Conservation (phyloP, 1,140 invertebrate species). For the Ruditapes philippinarum region DNA sequence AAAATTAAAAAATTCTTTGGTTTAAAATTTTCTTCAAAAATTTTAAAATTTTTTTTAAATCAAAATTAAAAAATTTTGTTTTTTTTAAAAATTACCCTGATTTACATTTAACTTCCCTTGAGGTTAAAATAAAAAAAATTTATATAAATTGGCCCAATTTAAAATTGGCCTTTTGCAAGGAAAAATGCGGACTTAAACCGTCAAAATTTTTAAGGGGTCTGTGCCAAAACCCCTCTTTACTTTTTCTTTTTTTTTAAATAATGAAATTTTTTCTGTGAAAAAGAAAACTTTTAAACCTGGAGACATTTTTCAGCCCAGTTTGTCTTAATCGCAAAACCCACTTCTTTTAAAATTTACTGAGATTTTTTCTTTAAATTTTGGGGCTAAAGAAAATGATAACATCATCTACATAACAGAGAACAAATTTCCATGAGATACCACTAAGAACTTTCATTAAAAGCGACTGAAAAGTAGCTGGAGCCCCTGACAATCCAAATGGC, state of each 20-base stretch:
- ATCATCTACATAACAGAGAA: background rate
- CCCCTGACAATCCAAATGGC: background rate
- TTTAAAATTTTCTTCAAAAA: too few species aligned
- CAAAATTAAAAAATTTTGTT: too few species aligned
- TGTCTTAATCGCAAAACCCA: background rate
- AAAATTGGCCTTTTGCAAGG: too few species aligned
- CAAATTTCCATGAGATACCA: background rate
- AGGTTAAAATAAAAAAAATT: too few species aligned
- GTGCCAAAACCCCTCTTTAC: constrained; percentile 2
- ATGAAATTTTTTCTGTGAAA: constrained; percentile 2
- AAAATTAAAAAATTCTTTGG: too few species aligned
- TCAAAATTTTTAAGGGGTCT: background rate
- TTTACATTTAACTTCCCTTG: too few species aligned
- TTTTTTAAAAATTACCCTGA: too few species aligned
- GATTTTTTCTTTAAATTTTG: background rate
- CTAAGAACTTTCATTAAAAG: background rate
- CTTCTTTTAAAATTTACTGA: background rate
- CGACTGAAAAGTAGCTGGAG: background rate
- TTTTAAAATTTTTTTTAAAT: too few species aligned
- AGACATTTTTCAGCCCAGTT: constrained; percentile 21
- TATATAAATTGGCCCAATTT: too few species aligned
- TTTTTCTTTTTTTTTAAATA: constrained; percentile 19
- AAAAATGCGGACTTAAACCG: too few species aligned
- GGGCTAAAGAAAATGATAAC: background rate
- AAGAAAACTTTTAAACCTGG: constrained; percentile 1